Base-by-base conservation (phyloP, 2,113 vertebrate species). In the Morone chrysops region DNA sequence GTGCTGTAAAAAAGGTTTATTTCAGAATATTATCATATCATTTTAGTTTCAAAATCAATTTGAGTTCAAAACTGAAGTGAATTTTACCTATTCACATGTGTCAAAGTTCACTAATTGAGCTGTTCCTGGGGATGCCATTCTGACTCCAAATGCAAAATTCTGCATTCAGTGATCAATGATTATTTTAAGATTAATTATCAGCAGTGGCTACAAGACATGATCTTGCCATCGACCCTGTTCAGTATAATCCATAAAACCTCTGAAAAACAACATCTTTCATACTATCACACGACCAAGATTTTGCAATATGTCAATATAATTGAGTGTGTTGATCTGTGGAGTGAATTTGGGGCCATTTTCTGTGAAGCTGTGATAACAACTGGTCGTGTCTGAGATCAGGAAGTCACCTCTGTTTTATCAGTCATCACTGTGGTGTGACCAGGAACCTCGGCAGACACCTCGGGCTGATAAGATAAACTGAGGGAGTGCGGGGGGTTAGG, bases 391-490 rank as follows among this genome's bases (percentile, higher is more conserved):
- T 61, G 66, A 81, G 87, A 87, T 79, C 79, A 82, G 78, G 85
- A 86, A 90, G 91, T 95, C 93, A 93, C 93, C 94, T 91, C 90
- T 81, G 81, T 59, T 81, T 87, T 93, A 95, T 94, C 94, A 90
- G 91, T 94, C 93, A 93, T 92, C 91, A 45, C 79, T 56, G 54
- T 25, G 68, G 78, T 79, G 79, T 81, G 85, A 88, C 89, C 85
- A 78, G 70, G 77, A 83, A 77, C 57, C 57, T 79, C 65, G 1
- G 78, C 83, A 85, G 84, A 88, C 75, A 69, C 85, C 91, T 69
- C 31, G 2, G 54, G 68, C 80, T 82, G 91, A 94, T 94, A 90
- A 94, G 92, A 93, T 92, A 82, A 92, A 90, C 47, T 17, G 45
- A 25, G 61, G 74, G 51, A 53, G 81, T 36, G 0, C 8, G 5